These are phyloP conservation scores for Parascotia fuliginaria DNA, from an alignment of 2,888 invertebrate species.

Conservation along the genomic window DNA sequence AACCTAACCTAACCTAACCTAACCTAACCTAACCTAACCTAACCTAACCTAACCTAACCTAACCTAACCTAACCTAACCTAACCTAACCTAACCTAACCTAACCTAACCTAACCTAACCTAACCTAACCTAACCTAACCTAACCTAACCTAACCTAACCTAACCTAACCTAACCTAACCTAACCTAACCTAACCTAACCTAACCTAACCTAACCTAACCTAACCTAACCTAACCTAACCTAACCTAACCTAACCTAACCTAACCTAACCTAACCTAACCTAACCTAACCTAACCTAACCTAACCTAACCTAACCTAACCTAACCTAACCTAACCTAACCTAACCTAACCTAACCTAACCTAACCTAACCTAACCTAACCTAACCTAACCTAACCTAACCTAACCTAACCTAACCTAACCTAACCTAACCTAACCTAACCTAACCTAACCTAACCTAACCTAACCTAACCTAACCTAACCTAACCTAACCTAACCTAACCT, in stretches of 20 bases:
- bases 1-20: no score
- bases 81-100: no score
- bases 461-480: constrained; percentile 36
- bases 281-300: constrained; percentile 27
- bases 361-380: constrained; percentile 21
- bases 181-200: constrained; percentile 13
- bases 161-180: constrained; percentile 12
- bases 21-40: no score
- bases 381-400: constrained; percentile 29
- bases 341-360: constrained; percentile 24
- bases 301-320: constrained; percentile 25
- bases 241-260: constrained; percentile 18
- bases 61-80: no score
- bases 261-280: constrained; percentile 17
- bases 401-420: constrained; percentile 32
- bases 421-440: constrained; percentile 29
- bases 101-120: no score
- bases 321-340: constrained; percentile 24
- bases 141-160: constrained; percentile 13
- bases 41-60: no score
- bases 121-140: constrained; percentile 14
- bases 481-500: constrained; percentile 37
- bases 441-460: constrained; percentile 37
- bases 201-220: constrained; percentile 19
- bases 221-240: no score